Percentiles rank a stretch among this genome's conserved stretches.
Evolutionary conservation across 2,888 invertebrate species (phyloP).

Genomic region (Euphydryas editha): DNA sequence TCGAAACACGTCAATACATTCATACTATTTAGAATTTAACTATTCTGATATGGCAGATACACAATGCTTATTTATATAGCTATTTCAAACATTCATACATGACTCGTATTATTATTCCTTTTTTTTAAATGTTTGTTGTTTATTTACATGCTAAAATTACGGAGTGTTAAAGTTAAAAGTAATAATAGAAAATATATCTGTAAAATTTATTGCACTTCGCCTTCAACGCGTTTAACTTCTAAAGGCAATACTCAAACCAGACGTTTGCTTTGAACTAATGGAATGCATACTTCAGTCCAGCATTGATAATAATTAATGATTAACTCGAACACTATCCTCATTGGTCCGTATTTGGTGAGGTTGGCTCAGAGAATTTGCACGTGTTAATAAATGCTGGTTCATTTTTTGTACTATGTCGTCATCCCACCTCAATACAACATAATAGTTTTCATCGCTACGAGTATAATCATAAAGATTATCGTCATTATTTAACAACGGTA

Average conservation of each 20-base stretch:
- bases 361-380: constrained; percentile 41
- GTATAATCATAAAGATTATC: constrained; percentile 24
- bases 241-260: constrained; percentile 8
- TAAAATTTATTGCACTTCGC: constrained; percentile 15
- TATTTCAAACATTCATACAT: background rate
- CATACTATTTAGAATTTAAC: background rate
- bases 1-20: background rate
- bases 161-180: background rate
- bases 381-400: constrained; percentile 44
- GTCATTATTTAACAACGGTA: constrained; percentile 23
- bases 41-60: background rate
- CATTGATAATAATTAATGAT: constrained; percentile 32
- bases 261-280: constrained; percentile 18
- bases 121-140: background rate
- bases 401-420: constrained; percentile 38
- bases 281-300: constrained; percentile 30
- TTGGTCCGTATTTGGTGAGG: constrained; percentile 33
- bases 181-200: background rate
- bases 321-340: constrained; percentile 22
- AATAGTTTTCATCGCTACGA: constrained; percentile 17
- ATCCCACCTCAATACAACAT: constrained; percentile 18
- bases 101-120: background rate
- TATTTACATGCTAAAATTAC: background rate
- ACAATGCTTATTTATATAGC: background rate
- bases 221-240: constrained; percentile 15